These are phyloP conservation scores for Aphidoletes aphidimyza DNA, from an alignment of 2,888 invertebrate genomes.

Conservation along the genomic window DNA sequence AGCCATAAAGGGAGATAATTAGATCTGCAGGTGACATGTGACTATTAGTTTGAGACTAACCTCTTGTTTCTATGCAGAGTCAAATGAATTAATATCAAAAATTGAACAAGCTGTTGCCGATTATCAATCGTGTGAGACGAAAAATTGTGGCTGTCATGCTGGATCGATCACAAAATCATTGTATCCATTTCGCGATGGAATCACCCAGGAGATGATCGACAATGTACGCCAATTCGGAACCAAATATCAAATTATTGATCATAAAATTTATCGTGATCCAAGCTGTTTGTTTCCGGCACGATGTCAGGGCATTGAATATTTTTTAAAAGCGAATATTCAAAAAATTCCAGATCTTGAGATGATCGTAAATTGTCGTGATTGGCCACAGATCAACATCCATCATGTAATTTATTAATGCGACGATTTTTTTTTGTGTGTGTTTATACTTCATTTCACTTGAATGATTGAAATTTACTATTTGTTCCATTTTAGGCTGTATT, in stretches of 20 bases:
- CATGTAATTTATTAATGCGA: conserved; percentile 66
- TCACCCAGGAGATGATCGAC: conserved; percentile 74
- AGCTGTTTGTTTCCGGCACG: conserved; percentile 93
- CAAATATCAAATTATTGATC: conserved; percentile 84
- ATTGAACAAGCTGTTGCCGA: conserved; percentile 68
- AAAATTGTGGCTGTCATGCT: conserved; percentile 74
- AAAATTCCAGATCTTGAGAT: conserved; percentile 86
- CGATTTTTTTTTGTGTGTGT: neutral
- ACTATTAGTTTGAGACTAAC: no score
- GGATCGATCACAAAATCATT: conserved; percentile 77
- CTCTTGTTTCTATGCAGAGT: conserved; percentile 57
- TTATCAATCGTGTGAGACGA: conserved; percentile 70
- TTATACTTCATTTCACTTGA: neutral
- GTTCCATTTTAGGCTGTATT: conserved; percentile 58
- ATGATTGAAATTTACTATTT: neutral
- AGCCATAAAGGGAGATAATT: no score
- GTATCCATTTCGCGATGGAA: conserved; percentile 76
- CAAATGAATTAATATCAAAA: conserved; percentile 63
- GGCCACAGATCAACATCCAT: conserved; percentile 83
- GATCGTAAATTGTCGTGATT: conserved; percentile 89
- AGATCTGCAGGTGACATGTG: no score
- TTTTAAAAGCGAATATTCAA: conserved; percentile 75
- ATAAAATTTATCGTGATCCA: conserved; percentile 82
- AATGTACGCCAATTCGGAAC: conserved; percentile 71
- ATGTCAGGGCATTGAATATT: conserved; percentile 91